phyloP scores from a whole-genome alignment of 2,113 vertebrate species.

The Cebus imitator region DNA sequence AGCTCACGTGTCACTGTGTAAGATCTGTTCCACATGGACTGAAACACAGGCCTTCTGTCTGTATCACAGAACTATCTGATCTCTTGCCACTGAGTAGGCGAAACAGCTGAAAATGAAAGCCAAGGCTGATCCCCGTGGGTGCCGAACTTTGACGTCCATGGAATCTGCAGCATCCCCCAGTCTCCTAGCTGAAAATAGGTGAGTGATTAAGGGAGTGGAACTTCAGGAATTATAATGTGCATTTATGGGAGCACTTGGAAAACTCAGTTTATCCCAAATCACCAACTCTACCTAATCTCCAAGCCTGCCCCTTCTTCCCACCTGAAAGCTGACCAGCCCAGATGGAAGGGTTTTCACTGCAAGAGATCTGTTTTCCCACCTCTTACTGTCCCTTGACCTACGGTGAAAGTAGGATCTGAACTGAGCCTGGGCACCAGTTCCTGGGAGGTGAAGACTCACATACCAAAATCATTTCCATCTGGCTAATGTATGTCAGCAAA shows the following conservation, averaged over 20 bases:
- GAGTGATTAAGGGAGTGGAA: not conserved
- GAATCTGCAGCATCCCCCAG: not conserved
- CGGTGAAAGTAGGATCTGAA: too few species aligned
- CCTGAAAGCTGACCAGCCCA: not conserved
- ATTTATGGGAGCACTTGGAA: not conserved
- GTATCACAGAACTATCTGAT: not conserved
- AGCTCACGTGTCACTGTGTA: not conserved
- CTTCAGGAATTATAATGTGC: not conserved
- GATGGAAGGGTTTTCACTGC: not conserved
- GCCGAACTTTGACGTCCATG: not conserved
- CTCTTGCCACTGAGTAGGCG: not conserved
- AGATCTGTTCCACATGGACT: not conserved
- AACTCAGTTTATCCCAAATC: not conserved
- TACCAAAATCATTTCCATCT: not conserved
- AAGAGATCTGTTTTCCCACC: too few species aligned
- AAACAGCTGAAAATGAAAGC: not conserved
- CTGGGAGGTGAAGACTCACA: not conserved
- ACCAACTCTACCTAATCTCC: not conserved
- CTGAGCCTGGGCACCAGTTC: not conserved
- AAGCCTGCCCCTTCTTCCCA: not conserved
- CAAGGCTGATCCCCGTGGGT: too few species aligned
- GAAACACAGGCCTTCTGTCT: not conserved
- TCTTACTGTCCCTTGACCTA: too few species aligned
- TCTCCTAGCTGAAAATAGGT: not conserved
- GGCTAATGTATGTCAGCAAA: not conserved